Conservation (phyloP, 2,797 vertebrate genomes). For the Podargus strigoides region DNA sequence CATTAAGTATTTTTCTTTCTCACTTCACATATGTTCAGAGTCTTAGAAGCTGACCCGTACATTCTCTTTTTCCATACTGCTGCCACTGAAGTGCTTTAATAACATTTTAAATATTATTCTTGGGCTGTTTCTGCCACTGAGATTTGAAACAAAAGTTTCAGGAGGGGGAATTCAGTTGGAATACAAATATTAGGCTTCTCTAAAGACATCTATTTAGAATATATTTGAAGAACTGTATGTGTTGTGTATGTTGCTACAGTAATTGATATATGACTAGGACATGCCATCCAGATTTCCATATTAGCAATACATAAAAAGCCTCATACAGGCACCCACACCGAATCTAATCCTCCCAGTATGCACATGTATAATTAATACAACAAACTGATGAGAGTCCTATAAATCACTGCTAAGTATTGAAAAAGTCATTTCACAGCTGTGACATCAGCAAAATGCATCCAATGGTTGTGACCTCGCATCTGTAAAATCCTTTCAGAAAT, state of each 20-base stretch:
- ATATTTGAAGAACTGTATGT: not conserved
- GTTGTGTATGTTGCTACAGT: not conserved
- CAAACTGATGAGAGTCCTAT: conserved; percentile 12
- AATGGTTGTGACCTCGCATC: not conserved
- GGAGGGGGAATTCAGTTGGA: conserved; percentile 6
- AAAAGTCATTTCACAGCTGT: conserved; percentile 30
- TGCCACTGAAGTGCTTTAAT: conserved; percentile 34
- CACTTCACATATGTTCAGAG: conserved; percentile 43
- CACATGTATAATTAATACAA: conserved; percentile 12
- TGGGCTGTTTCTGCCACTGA: conserved; percentile 45
- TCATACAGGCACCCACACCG: not conserved
- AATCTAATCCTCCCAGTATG: not conserved
- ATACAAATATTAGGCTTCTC: conserved; percentile 28
- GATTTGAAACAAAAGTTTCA: conserved; percentile 42
- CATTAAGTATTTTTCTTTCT: conserved; percentile 55
- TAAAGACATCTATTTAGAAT: not conserved
- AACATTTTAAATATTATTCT: conserved; percentile 22
- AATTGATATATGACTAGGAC: not conserved
- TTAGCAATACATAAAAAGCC: not conserved
- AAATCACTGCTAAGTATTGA: conserved; percentile 24
- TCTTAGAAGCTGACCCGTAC: conserved; percentile 37
- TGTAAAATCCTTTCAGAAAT: conserved; percentile 37
- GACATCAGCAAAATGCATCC: conserved; percentile 40
- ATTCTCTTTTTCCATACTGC: conserved; percentile 5
- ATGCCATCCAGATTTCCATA: not conserved